Evolutionary conservation across 2,797 vertebrate genomes (phyloP).

Genomic region (Microctenopoma lineatum): DNA sequence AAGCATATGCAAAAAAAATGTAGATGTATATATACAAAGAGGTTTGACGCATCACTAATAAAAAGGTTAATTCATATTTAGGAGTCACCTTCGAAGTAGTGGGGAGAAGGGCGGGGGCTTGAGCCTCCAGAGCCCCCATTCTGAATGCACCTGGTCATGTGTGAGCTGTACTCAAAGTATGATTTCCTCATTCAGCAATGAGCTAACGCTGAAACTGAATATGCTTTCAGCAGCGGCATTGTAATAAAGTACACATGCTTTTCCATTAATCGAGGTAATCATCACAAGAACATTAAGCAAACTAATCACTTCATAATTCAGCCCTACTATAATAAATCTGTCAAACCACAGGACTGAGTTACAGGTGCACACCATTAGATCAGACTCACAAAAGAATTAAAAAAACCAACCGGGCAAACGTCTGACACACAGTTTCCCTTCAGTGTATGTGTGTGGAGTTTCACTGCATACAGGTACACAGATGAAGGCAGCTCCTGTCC

Average conservation of each 20-base stretch:
- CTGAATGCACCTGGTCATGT: not conserved
- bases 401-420: not conserved
- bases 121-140: too few relatives aligned
- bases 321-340: not conserved
- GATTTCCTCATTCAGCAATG: not conserved
- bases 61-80: too few relatives aligned
- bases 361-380: not conserved
- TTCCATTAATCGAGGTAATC: not conserved
- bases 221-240: not conserved
- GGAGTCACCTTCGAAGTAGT: too few relatives aligned
- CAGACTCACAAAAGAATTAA: not conserved
- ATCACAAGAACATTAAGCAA: not conserved
- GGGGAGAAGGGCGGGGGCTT: too few relatives aligned
- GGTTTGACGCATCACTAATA: too few relatives aligned
- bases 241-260: not conserved
- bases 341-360: not conserved
- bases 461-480: not conserved
- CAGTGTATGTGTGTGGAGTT: not conserved
- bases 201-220: not conserved
- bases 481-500: constrained; percentile 22
- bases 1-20: too few relatives aligned
- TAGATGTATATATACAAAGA: too few relatives aligned
- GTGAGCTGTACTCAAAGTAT: constrained; percentile 1
- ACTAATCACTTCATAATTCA: not conserved
- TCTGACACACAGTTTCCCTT: not conserved